phyloP scores from a whole-genome alignment of 2,113 vertebrate genomes.

The Seriola rivoliana region DNA sequence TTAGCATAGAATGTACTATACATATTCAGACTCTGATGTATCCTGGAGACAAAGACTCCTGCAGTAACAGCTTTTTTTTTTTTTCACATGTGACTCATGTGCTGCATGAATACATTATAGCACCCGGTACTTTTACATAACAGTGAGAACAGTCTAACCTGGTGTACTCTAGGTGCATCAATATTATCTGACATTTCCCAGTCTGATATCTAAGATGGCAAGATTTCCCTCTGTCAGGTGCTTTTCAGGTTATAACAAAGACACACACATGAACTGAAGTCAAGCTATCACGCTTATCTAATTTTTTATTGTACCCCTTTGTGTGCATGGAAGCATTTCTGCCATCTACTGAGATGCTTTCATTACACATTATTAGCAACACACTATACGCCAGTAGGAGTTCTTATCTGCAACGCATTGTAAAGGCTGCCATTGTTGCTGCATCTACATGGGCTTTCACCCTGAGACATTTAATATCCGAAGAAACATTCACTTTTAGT shows the following conservation, averaged over 20 bases:
- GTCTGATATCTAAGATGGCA: neutral
- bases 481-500: neutral
- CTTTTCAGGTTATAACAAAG: neutral
- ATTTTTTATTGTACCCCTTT: neutral
- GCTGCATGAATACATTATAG: neutral
- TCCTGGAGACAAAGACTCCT: neutral
- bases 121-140: neutral
- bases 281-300: neutral
- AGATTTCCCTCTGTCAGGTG: neutral
- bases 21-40: neutral
- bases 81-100: neutral
- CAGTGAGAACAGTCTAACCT: neutral
- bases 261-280: neutral
- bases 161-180: neutral
- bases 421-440: neutral
- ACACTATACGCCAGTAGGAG: neutral
- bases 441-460: neutral
- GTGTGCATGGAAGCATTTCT: neutral
- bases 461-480: neutral
- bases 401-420: conserved; percentile 3
- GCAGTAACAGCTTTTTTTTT: no score
- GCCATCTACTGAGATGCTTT: neutral
- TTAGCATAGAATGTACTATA: no score
- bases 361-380: neutral
- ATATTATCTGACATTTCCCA: neutral